Evolutionary conservation across 2,888 invertebrate species (phyloP).

Genomic region (Heliconius sara): DNA sequence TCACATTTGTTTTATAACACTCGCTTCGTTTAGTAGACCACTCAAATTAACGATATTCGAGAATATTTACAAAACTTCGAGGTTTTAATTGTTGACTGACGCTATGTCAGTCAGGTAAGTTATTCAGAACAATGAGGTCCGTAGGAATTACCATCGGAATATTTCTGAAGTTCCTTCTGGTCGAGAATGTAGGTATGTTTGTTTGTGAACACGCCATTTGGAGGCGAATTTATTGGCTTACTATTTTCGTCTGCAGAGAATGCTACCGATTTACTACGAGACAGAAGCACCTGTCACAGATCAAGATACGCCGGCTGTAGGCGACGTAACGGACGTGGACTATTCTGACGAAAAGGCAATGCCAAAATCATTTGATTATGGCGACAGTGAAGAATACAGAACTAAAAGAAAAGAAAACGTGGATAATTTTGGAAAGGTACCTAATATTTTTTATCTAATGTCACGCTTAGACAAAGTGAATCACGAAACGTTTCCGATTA

Average conservation of each 20-base stretch:
- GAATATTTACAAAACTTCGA: constrained; percentile 64
- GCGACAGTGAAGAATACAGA: constrained; percentile 54
- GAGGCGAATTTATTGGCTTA: constrained; percentile 10
- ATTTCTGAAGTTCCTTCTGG: constrained; percentile 34
- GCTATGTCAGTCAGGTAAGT: constrained; percentile 53
- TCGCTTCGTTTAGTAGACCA: constrained; percentile 56
- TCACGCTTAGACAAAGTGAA: background rate
- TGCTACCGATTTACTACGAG: constrained; percentile 57
- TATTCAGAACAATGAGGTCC: constrained; percentile 58
- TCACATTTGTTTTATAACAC: constrained; percentile 54
- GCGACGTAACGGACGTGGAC: constrained; percentile 49
- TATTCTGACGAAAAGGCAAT: constrained; percentile 54
- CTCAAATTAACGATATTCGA: constrained; percentile 57
- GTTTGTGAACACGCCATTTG: background rate
- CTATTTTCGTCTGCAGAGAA: constrained; percentile 58
- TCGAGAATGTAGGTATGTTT: constrained; percentile 40
- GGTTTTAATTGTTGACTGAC: constrained; percentile 47
- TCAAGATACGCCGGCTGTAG: constrained; percentile 45
- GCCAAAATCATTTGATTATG: constrained; percentile 53
- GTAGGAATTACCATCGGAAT: constrained; percentile 53
- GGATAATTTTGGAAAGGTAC: constrained; percentile 57
- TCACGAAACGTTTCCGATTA: no score
- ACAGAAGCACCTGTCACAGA: constrained; percentile 50
- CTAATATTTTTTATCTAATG: background rate
- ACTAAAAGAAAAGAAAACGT: constrained; percentile 46